Base-by-base conservation (phyloP, 2,113 vertebrate species). In the Pyxicephalus adspersus region DNA sequence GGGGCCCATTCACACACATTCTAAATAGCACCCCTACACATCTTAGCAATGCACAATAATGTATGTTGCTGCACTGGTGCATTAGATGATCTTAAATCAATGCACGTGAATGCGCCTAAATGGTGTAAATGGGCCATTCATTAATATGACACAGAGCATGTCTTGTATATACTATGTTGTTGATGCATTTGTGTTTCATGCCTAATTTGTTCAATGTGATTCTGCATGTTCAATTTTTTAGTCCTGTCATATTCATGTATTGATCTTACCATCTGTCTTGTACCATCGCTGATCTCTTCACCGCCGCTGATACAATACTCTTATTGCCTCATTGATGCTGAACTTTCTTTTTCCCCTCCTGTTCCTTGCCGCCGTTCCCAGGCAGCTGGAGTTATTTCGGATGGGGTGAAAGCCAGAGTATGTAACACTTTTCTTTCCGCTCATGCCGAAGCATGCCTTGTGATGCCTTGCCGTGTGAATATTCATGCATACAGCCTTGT, bases 361-460 rank as follows among this genome's bases (percentile, higher is more conserved):
- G 17, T 91, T 88, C 83, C 89, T 90, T 90, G 87, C 83, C 94
- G 89, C 91, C 89, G 68, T 60, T 89, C 90, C 89, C 96, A 99
- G 97, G 97, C 95, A 95, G 93, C 94, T 95, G 94, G 93, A 94
- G 88, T 89, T 98, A 96, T 98, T 96, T 98, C 91, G 95, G 96
- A 96, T 99, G 97, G 98, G 94, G 93, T 89, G 93, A 96, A 79
- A 91, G 94, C 83, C 91, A 91, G 89, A 96, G 98, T 99, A 99
- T 93, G 96, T 98, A 97, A 94, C 87, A 83, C 83, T 89, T 87
- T 85, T 84, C 90, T 90, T 90, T 83, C 64, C 87, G 85, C 72
- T 84, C 89, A 83, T 85, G 22, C 65, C 85, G 87, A 86, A 89
- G 90, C 91, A 90, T 93, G 91, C 76, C 89, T 81, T 61, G 66